These are phyloP conservation scores for Stichopus horrens DNA, from an alignment of 53 echinoderm and acorn worm genomes.

Conservation along the genomic window DNA sequence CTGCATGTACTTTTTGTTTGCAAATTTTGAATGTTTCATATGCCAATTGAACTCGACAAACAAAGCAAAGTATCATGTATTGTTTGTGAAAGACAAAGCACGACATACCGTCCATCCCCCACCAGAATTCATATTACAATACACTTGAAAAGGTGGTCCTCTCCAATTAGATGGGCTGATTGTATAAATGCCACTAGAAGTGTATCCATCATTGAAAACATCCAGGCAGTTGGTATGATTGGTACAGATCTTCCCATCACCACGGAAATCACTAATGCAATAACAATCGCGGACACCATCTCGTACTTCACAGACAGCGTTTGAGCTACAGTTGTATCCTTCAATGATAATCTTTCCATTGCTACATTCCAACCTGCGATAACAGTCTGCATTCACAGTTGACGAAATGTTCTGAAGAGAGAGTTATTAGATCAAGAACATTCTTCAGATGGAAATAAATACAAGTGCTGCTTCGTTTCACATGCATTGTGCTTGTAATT, in stretches of 20 bases:
- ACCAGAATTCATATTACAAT: conserved; percentile 27
- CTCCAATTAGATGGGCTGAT: conserved; percentile 5
- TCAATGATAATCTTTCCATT: not conserved
- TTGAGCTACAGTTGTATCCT: not conserved
- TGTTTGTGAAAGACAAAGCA: too few species aligned
- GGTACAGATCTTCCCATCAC: not conserved
- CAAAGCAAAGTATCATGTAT: too few species aligned
- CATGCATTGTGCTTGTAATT: too few species aligned
- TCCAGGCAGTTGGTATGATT: not conserved
- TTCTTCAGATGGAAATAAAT: too few species aligned
- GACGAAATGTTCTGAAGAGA: too few species aligned
- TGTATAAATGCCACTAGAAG: not conserved
- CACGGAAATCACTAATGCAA: not conserved
- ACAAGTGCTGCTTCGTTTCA: too few species aligned
- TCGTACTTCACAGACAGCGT: not conserved
- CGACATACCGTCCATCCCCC: conserved; percentile 12
- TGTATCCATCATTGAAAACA: not conserved
- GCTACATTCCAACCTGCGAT: too few species aligned
- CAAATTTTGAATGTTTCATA: too few species aligned
- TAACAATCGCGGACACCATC: not conserved
- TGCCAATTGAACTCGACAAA: too few species aligned
- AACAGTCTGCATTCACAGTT: too few species aligned
- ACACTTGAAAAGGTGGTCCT: not conserved
- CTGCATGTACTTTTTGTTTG: too few species aligned
- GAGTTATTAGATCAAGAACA: too few species aligned